Base-by-base conservation (phyloP, 1,140 invertebrate species). In the Ephestia elutella region DNA sequence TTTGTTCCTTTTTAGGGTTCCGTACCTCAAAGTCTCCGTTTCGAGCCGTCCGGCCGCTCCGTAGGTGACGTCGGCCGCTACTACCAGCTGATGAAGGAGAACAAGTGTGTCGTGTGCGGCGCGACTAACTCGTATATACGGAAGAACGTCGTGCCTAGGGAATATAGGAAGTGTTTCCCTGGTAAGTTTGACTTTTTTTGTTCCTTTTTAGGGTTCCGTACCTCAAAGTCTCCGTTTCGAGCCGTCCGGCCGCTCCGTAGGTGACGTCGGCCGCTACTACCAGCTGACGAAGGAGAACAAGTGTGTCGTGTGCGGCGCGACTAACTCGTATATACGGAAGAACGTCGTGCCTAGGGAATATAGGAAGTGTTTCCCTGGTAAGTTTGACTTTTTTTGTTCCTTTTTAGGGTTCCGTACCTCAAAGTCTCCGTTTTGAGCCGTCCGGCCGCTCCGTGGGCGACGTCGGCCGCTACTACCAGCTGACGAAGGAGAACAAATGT, bases 31-130 rank as follows among this genome's bases (percentile, higher is more conserved):
- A n/a, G 91, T 32, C 85, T 97, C 1, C 92, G 91, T n/a, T 96
- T 96, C 84, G 94, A 96, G 74, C 95, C 96, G 0, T 91, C 94
- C 1, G 94, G 94, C 9, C 90, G 95, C 11, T 93, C 94, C 13
- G 90, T 92, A 7, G 92, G 92, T 18, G 90, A 93, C 60, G 92
- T 93, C 17, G 93, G 92, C 49, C 90, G 90, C 17, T 96, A 95
- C 82, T 96, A 96, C 70, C 91, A 93, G 49, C 91, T 92, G 54
- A 87, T 91, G 0, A 96, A 96, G 75, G 89, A 93, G 48, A 96
- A 97, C 82, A 90, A 91, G n/a, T 97, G 96, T 75, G 95, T 96
- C 7, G 95, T 96, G 0, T 97, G 95, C 83, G 95, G 95, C 2
- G 72, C 80, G 5, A 80, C 79, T 0, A 91, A 96, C 50, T 92